Base-by-base conservation (phyloP, 2,113 vertebrate genomes). In the Poecile atricapillus region DNA sequence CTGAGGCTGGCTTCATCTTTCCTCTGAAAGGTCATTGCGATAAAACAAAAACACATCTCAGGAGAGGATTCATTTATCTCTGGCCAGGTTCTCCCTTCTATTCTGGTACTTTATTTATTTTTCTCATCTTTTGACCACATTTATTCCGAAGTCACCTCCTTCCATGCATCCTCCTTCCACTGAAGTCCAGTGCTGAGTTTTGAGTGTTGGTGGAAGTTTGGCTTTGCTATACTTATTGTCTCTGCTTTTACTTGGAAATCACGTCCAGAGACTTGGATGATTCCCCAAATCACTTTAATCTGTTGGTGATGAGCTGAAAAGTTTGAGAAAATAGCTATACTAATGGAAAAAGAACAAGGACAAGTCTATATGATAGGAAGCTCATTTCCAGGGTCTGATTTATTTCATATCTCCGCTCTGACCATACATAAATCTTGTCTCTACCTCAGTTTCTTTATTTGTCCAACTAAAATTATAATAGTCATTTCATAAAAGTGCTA, bases 1-100 rank as follows among this genome's bases (percentile, higher is more conserved):
- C 98, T 98, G 97, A 97, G 98, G 98, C 98, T 97, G 98, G 98
- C 98, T 99, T 98, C 98, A 98, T 99, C 98, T 98, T 97, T 98
- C 97, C 96, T 97, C 87, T 91, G 95, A 99, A 99, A 99, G 98
- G 98, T 99, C 98, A 99, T 96, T 97, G 92, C 69, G 98, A 98
- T 98, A 98, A 98, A 98, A 97, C 96, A 98, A 98, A 98, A 98
- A 97, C 96, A 97, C 90, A 96, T 97, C 97, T 98, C 97, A 87
- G 75, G 88, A 97, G 97, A 97, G 92, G 97, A 98, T 98, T 97
- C 98, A 97, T 97, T 97, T 94, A 95, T 96, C 95, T 97, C 91
- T 86, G 94, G 94, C 77, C 94, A 95, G 76, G 41, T 91, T 94
- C 91, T 83, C 73, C 93, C 65, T 73, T 94, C 95, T 83, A 87